Evolutionary conservation across 2,888 invertebrate genomes (phyloP).

Genomic region (Cactoblastis cactorum): DNA sequence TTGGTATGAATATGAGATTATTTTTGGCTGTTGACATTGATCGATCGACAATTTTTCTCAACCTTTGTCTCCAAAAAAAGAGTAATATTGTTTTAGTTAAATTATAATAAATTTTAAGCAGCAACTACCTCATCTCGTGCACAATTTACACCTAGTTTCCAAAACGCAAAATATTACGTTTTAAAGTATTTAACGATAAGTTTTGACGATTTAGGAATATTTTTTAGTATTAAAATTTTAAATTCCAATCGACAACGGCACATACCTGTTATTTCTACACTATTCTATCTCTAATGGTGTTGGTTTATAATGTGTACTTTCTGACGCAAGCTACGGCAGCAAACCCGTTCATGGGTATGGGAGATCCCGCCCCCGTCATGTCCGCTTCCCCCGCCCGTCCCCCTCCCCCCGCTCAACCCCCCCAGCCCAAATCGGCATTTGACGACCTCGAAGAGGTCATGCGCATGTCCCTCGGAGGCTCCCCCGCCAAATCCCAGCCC

Average conservation of each 20-base stretch:
- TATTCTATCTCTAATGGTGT: conserved; percentile 11
- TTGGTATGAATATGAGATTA: too few relatives aligned
- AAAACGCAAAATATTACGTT: too few relatives aligned
- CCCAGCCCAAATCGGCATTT: conserved; percentile 81
- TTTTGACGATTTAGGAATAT: not conserved
- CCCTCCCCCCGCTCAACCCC: conserved; percentile 65
- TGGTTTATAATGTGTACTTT: conserved; percentile 32
- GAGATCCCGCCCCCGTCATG: conserved; percentile 59
- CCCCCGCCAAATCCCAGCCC: conserved; percentile 68
- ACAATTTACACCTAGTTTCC: too few relatives aligned
- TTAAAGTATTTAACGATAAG: too few relatives aligned
- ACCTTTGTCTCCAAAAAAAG: too few relatives aligned
- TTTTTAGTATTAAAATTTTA: not conserved
- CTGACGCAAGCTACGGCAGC: conserved; percentile 77
- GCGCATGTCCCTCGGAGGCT: conserved; percentile 83
- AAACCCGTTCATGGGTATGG: conserved; percentile 84
- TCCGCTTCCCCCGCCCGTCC: conserved; percentile 74
- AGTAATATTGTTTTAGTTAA: too few relatives aligned
- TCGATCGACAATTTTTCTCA: too few relatives aligned
- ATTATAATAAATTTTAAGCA: too few relatives aligned
- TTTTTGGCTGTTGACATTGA: too few relatives aligned
- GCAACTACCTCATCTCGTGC: too few relatives aligned
- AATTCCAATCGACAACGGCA: not conserved
- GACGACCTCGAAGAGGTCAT: conserved; percentile 85
- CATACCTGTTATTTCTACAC: not conserved